A percentile compares a stretch with the other conserved stretches of the same genome.
Conservation (phyloP, 2,888 invertebrate genomes). For the Parnassius glacialis region DNA sequence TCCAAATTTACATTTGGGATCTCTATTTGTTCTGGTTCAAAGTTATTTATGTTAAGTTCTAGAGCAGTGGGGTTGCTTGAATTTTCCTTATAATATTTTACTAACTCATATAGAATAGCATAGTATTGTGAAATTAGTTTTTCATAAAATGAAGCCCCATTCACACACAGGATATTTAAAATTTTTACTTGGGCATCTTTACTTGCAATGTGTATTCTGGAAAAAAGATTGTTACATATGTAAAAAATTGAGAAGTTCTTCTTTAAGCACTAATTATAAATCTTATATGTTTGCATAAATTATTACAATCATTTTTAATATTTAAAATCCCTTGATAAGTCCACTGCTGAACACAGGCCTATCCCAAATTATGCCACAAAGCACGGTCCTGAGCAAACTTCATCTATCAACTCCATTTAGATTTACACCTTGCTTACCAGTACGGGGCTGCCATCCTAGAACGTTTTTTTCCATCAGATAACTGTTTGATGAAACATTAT, state of each 20-base stretch:
- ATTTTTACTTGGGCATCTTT: slow-evolving; percentile 81
- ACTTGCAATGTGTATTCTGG: slow-evolving; percentile 73
- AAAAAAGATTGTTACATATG: slow-evolving; percentile 37
- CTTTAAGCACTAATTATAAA: too few species aligned
- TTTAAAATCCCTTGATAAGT: too few species aligned
- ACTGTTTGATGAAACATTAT: too few species aligned
- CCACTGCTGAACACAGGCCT: too few species aligned
- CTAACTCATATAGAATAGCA: slow-evolving; percentile 59
- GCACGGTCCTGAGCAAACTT: too few species aligned
- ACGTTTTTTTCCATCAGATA: too few species aligned
- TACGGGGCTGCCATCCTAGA: too few species aligned
- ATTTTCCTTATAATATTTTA: slow-evolving; percentile 61
- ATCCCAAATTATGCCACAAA: too few species aligned
- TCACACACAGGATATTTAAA: slow-evolving; percentile 72
- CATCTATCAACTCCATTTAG: too few species aligned
- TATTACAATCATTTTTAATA: too few species aligned
- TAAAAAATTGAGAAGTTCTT: neutral
- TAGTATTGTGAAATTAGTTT: slow-evolving; percentile 74
- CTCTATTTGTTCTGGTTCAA: slow-evolving; percentile 62
- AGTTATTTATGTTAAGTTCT: slow-evolving; percentile 61
- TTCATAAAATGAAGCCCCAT: slow-evolving; percentile 73
- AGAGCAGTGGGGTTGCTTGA: slow-evolving; percentile 27
- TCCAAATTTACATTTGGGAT: slow-evolving; percentile 62
- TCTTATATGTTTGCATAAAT: too few species aligned
- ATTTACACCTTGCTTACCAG: too few species aligned